Evolutionary conservation across 2,113 vertebrate species (phyloP), one percentile per base, ranked within the genome.

Genomic region (cattle (Bos taurus)): DNA sequence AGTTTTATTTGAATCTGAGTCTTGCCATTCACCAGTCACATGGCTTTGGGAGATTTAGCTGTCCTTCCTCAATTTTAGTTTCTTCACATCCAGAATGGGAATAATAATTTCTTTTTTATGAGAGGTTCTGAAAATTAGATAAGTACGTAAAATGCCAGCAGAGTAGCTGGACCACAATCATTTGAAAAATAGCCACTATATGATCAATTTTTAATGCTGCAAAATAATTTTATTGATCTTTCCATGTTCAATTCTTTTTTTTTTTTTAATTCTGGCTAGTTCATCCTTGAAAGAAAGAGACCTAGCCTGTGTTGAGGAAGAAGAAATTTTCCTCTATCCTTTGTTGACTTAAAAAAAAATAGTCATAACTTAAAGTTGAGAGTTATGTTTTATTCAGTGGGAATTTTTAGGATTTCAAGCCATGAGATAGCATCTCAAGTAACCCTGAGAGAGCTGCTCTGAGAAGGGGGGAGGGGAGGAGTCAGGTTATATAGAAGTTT

Each of bases 211-310:
- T 91, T 71, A 54, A 90, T 48, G n/a, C 43, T 92, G 50, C 3
- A 83, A 67, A 94, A 84, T 78, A 59, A 64, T 88, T 97, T 80
- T 84, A 81, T 81, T 95, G 81, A 13, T 57, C 23, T 14, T 96
- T 88, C 26, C 59, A 81, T 46, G 52, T 57, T 56, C 21, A 64
- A 33, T 54, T 88, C 10, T 21, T 59, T 67, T 8, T 0, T 2
- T n/a, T 5, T 11, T 59, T 59, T 46, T 46, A 36, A n/a, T 74
- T 40, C 25, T 56, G 40, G 19, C 60, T 87, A 80, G 17, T 56
- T 97, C n/a, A 71, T 62, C 78, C 43, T 92, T 83, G 56, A 59
- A 56, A 85, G 80, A 92, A 90, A 93, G 71, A 67, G 23, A 87
- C 52, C 50, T 84, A 88, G 21, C 56, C 14, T 90, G 81, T 46